Base-by-base conservation (phyloP, 2,888 invertebrate genomes). In the Augiades crinisus region DNA sequence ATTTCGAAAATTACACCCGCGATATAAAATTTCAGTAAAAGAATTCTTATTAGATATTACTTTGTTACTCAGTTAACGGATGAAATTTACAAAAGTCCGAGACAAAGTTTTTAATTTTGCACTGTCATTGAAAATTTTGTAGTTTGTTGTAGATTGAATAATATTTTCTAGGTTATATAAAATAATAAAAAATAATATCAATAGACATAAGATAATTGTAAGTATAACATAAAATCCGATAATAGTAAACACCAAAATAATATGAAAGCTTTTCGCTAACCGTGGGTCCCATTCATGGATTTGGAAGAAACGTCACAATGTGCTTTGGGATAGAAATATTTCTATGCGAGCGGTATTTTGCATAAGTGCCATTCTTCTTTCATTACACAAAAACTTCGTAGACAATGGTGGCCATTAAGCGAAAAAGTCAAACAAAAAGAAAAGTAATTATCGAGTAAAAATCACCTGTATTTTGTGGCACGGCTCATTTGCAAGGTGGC, bases 381-480 rank as follows among this genome's bases (percentile, higher is more conserved):
- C 69, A 72, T 68, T 68, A 61, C 60, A 67, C 61, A 65, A 76
- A 75, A 75, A 72, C 62, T 56, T 47, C 55, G 59, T 58, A 60
- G 65, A 73, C 75, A 75, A 75, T 67, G 57, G 67, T 64, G 34
- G 64, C 63, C 70, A 72, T 72, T 72, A 70, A 34, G 57, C 49
- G 56, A 40, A 57, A 49, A 55, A 56, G 52, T 62, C 53, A 57
- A 60, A 62, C 57, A 61, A 73, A 71, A 72, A 70, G 60, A 52
- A 51, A 64, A 61, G 61, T 60, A 73, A 75, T 75, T 72, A 75
- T 69, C 60, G 57, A 45, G 63, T 62, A 65, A 67, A 68, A 72
- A 69, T 67, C 59, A 66, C 63, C 59, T 63, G 72, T 72, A 73
- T 74, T 69, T 65, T 69, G 64, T 66, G 57, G 60, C 62, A 62